Evolutionary conservation across 2,888 invertebrate genomes (phyloP).

Genomic region (Cantharis rufa): DNA sequence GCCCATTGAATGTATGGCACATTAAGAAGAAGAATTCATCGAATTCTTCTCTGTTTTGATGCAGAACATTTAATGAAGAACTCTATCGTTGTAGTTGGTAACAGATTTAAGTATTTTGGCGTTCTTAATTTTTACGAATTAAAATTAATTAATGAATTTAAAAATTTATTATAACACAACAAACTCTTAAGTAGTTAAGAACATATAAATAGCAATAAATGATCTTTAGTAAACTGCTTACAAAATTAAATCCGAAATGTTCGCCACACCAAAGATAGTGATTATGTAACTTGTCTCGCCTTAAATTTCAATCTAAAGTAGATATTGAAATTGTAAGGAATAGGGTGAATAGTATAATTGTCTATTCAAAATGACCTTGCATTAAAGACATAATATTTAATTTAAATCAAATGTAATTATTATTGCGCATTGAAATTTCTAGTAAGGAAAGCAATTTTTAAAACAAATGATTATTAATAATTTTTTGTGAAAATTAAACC

Average conservation of each 20-base stretch:
- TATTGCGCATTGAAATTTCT: not conserved
- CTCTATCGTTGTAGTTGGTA: too few relatives aligned
- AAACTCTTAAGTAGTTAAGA: not conserved
- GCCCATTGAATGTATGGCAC: too few relatives aligned
- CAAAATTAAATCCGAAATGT: not conserved
- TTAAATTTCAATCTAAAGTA: constrained; percentile 1
- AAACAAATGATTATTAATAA: not conserved
- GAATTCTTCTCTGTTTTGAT: too few relatives aligned
- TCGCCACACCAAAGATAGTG: constrained; percentile 3
- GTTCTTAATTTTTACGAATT: too few relatives aligned
- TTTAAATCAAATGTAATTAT: not conserved
- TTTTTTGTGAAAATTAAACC: constrained; percentile 5
- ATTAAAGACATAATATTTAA: not conserved
- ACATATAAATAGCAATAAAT: not conserved
- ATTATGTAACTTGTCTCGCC: constrained; percentile 6
- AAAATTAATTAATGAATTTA: too few relatives aligned
- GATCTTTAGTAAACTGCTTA: not conserved
- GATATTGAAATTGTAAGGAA: not conserved
- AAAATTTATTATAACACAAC: too few relatives aligned
- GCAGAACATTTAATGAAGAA: too few relatives aligned
- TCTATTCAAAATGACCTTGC: not conserved
- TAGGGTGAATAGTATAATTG: constrained; percentile 4
- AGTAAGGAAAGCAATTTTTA: not conserved
- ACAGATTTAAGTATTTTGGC: too few relatives aligned
- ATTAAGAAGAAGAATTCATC: too few relatives aligned